A percentile compares a stretch with the other conserved stretches of the same genome.
Conservation (phyloP, 2,113 vertebrate genomes). For the Vimba vimba region DNA sequence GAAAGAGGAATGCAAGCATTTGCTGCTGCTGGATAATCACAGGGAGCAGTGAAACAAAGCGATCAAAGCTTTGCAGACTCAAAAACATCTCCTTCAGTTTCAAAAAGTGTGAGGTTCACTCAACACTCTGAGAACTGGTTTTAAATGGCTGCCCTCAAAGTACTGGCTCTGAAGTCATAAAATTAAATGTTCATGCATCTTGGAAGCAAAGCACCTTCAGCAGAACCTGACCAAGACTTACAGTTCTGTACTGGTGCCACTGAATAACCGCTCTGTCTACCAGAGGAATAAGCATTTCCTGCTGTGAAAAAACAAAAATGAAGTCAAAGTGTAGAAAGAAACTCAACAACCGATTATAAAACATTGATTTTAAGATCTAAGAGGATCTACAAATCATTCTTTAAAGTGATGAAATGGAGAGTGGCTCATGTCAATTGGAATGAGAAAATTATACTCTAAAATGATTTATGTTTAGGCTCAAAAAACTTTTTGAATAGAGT, state of each 20-base stretch:
- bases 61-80: constrained; percentile 24
- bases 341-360: constrained; percentile 53
- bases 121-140: constrained; percentile 22
- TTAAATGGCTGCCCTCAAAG: constrained; percentile 33
- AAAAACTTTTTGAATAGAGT: background rate
- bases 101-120: constrained; percentile 15
- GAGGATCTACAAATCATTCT: background rate
- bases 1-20: constrained; percentile 26
- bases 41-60: constrained; percentile 24
- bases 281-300: constrained; percentile 81
- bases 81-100: background rate
- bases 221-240: constrained; percentile 80
- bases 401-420: background rate
- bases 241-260: constrained; percentile 78
- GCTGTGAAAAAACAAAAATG: constrained; percentile 74
- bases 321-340: constrained; percentile 67
- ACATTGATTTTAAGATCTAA: background rate
- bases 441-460: background rate
- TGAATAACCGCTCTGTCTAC: constrained; percentile 82
- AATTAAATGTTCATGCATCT: constrained; percentile 75
- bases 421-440: background rate
- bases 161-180: constrained; percentile 65
- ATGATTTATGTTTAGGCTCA: background rate
- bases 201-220: constrained; percentile 74
- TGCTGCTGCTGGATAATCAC: constrained; percentile 29